Percentiles rank a stretch among this genome's conserved stretches.
Evolutionary conservation across 2,888 invertebrate genomes (phyloP).

Genomic region (Ferrisia virgata): DNA sequence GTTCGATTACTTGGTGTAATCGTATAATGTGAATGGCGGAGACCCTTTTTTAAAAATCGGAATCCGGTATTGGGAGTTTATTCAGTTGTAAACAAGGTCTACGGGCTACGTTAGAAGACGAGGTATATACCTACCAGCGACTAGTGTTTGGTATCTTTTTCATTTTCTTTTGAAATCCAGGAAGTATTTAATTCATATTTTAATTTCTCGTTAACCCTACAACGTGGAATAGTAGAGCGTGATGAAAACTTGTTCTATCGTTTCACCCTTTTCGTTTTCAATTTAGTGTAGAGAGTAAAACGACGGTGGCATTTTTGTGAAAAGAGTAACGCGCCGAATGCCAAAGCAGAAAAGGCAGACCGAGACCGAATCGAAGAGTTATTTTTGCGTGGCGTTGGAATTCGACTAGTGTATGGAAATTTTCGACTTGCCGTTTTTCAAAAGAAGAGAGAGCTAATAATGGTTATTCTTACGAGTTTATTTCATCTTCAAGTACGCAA

Average conservation of each 20-base stretch:
- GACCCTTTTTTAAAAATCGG: background rate
- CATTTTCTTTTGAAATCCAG: slow-evolving; percentile 6
- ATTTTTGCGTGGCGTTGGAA: background rate
- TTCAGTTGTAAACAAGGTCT: background rate
- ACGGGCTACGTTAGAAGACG: background rate
- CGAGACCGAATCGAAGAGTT: background rate
- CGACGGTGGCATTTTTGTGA: background rate
- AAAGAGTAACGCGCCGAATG: background rate
- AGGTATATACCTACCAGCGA: background rate
- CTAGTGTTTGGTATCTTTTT: background rate
- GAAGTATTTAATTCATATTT: slow-evolving; percentile 16
- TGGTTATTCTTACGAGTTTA: background rate
- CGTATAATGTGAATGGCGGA: background rate
- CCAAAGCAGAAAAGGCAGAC: background rate
- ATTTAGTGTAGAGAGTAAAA: background rate
- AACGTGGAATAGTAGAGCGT: background rate
- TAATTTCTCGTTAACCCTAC: slow-evolving; percentile 6
- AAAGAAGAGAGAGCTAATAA: background rate
- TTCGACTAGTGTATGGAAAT: background rate
- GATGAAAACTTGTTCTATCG: background rate
- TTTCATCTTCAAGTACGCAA: background rate
- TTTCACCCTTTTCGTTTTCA: background rate
- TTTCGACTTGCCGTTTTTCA: background rate
- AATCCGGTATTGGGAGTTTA: background rate
- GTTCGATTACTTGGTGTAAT: background rate